These are phyloP conservation scores for Ctenoplectra terminalis DNA, from an alignment of 1,140 invertebrate species.

Conservation along the genomic window DNA sequence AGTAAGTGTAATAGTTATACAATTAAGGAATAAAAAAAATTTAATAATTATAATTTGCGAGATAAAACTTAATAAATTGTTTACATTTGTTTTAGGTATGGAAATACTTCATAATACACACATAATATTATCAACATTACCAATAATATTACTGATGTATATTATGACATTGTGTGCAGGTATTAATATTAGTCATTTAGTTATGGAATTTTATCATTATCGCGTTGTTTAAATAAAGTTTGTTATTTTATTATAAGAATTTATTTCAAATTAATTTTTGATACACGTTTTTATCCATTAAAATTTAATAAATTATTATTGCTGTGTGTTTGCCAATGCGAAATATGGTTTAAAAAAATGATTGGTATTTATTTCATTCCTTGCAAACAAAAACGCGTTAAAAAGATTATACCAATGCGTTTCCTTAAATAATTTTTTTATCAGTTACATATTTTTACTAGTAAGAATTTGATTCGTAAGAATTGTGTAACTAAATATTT, in stretches of 20 bases:
- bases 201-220: slow-evolving; percentile 92
- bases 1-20: slow-evolving; percentile 86
- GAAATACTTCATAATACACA: slow-evolving; percentile 95
- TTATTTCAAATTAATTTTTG: slow-evolving; percentile 21
- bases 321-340: not conserved
- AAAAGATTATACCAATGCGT: not conserved
- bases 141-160: slow-evolving; percentile 91
- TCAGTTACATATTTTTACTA: not conserved
- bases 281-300: not conserved
- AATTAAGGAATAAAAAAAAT: not conserved
- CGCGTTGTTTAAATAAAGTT: slow-evolving; percentile 82
- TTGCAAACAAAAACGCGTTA: not conserved
- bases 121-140: slow-evolving; percentile 93
- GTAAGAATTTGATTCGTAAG: not conserved
- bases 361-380: not conserved
- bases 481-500: not conserved
- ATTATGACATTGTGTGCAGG: slow-evolving; percentile 88
- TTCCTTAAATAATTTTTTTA: not conserved
- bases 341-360: not conserved
- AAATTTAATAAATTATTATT: not conserved
- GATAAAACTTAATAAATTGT: not conserved
- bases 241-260: slow-evolving; percentile 15
- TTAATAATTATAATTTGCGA: not conserved
- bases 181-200: slow-evolving; percentile 88
- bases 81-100: slow-evolving; percentile 87